Base-by-base conservation (phyloP, 2,888 invertebrate species). In the Drosophila mayaguana region DNA sequence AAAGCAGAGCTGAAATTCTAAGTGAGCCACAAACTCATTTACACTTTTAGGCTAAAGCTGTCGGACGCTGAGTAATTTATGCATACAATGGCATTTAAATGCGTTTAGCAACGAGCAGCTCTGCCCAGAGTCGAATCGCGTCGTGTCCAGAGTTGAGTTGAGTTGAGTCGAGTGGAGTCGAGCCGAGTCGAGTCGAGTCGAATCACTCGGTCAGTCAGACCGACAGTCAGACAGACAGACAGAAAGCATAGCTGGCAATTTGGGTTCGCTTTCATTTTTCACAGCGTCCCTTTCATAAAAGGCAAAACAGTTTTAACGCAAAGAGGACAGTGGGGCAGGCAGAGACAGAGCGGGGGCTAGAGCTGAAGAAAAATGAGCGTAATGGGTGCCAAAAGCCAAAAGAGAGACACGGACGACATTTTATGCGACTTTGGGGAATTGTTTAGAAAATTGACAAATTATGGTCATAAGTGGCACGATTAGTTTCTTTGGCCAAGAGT, bases 371-470 rank as follows among this genome's bases (percentile, higher is more conserved):
- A 72, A 73, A 67, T 71, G 70, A 67, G 72, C 72, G 54, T 77
- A 83, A 83, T 86, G 83, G 86, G 83, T 86, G 83, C 75, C 83
- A 86, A 83, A 83, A 86, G 81, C 70, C 80, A 82, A 73, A 73
- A 63, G 62, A 65, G 70, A 81, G 77, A 65, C 57, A 66, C 57
- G 65, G 62, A 73, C 59, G 66, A 78, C 78, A 76, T 68, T 87
- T 84, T 82, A 84, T 87, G 79, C 71, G 80, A 72, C 79, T 75
- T 72, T 65, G 54, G 81, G 83, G 85, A 88, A 85, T 85, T 88
- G 83, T 83, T 88, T 88, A 83, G 85, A 85, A 88, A 85, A 85
- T 88, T 85, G 88, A 88, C 88, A 88, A 87, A 85, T 85, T 88
- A 85, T 83, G 80, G 71, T 73, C 83, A 73, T 85, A 85, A 88